phyloP scores from a whole-genome alignment of 53 echinoderm and acorn worm species.

The Echinarachnius parma region DNA sequence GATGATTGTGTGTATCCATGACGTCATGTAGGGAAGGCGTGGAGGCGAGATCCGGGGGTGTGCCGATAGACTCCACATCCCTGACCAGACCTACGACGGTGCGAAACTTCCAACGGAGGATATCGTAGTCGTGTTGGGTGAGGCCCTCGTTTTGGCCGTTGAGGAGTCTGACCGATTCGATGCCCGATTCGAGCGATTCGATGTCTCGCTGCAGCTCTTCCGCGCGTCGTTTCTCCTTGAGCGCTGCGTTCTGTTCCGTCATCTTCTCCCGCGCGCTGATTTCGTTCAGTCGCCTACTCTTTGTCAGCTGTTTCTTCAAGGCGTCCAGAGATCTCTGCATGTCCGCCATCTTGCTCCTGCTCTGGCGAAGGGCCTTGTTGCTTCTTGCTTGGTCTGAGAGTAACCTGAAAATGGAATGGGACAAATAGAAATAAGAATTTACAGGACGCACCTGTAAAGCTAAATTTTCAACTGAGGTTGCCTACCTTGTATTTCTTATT shows the following conservation, averaged over 20 bases:
- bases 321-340: constrained; percentile 16
- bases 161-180: constrained; percentile 29
- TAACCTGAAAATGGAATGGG: too few relatives aligned
- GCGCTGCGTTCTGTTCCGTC: not conserved
- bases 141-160: constrained; percentile 20
- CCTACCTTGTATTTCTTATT: too few relatives aligned
- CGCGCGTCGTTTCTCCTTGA: constrained; percentile 23
- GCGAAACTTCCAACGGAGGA: constrained; percentile 27
- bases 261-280: constrained; percentile 2
- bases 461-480: too few relatives aligned
- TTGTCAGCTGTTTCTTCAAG: constrained; percentile 19
- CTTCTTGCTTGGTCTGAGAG: constrained; percentile 17
- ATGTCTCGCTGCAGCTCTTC: constrained; percentile 33
- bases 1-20: not conserved
- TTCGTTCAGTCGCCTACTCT: constrained; percentile 8
- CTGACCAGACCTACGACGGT: constrained; percentile 23
- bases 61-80: constrained; percentile 21
- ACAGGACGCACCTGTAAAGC: too few relatives aligned
- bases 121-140: constrained; percentile 39
- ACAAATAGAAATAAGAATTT: too few relatives aligned
- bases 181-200: constrained; percentile 34
- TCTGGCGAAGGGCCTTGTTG: constrained; percentile 29
- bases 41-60: constrained; percentile 9
- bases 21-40: constrained; percentile 11
- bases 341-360: constrained; percentile 13